Evolutionary conservation across 2,797 vertebrate genomes (phyloP).

Genomic region (Pachyuromys duprasi): DNA sequence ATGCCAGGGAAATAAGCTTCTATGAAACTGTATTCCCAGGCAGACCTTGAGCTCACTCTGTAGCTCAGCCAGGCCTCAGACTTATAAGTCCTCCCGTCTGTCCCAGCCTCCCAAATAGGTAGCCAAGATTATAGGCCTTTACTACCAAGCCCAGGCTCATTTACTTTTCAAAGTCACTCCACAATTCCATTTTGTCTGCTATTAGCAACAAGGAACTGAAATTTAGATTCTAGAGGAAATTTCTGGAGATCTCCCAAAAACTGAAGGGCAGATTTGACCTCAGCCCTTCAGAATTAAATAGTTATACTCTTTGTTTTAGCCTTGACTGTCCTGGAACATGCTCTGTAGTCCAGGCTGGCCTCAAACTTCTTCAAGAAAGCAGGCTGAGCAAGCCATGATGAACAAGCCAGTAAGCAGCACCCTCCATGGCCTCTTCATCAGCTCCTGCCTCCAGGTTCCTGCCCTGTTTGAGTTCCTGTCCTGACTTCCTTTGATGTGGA

Average conservation of each 20-base stretch:
- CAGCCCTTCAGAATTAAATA: not conserved
- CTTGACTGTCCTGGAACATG: not conserved
- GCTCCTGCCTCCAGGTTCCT: too few species aligned
- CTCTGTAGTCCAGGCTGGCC: not conserved
- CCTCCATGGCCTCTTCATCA: too few species aligned
- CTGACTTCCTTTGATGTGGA: not conserved
- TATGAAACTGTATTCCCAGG: not conserved
- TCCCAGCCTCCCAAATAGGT: not conserved
- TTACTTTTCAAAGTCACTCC: conserved; percentile 18
- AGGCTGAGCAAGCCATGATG: too few species aligned
- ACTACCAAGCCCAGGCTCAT: not conserved
- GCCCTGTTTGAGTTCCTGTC: too few species aligned
- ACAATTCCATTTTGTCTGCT: not conserved
- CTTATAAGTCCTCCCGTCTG: not conserved
- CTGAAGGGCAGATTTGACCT: conserved; percentile 10
- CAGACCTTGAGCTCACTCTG: not conserved
- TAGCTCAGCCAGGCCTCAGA: not conserved
- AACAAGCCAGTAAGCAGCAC: too few species aligned
- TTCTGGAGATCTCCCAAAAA: not conserved
- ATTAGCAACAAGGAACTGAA: not conserved
- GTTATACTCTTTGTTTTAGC: not conserved
- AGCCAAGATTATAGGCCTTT: not conserved
- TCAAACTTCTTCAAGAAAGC: not conserved
- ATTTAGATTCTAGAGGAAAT: not conserved
- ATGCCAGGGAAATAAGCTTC: not conserved